Base-by-base conservation (phyloP, 2,888 invertebrate genomes). In the Oxyscelio sp. region DNA sequence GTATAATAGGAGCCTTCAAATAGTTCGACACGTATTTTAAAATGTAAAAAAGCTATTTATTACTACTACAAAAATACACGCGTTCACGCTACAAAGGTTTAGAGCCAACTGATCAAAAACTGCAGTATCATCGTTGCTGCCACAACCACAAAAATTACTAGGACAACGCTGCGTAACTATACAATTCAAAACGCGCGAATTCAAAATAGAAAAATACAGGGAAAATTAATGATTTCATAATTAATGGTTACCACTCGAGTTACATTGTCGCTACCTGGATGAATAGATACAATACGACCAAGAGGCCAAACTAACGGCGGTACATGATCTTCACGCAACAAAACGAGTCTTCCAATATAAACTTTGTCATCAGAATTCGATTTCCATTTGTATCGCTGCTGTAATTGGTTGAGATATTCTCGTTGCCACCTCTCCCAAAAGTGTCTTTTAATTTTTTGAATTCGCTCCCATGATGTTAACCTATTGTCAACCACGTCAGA, bases 301-400 rank as follows among this genome's bases (percentile, higher is more conserved):
- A 90, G 45, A 1, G 75, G 74, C 90, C 90, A 89, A 56, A 86
- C 66, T 2, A 77, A 15, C 0, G 87, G 88, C 5, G 88, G 85
- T 3, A 50, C 15, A 6, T 86, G 74, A 13, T 88, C 86, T 8
- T 87, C 87, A 34, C 79, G 84, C 0, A 88, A 6, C 19, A 87
- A 58, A 17, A 87, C 85, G 4, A 88, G 27, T 3, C 66, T 45
- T 19, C 83, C 83, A 11, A 59, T 52, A 19, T 73, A 17, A 11
- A 87, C 73, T 0, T 40, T 2, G 4, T 50, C 24, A 1, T 6
- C 1, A 8, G 27, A 43, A 5, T 24, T n/a, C 1, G 27, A 34
- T 11, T 59, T 15, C 87, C 87, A 87, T 52, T 87, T 87, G 17
- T 45, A 21, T 9, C 84, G 73, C 9, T 50, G 22, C 17, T 73